Percentiles rank a stretch among this genome's conserved stretches.
phyloP scores from a whole-genome alignment of 2,113 vertebrate genomes.

The Paedocypris sp. region DNA sequence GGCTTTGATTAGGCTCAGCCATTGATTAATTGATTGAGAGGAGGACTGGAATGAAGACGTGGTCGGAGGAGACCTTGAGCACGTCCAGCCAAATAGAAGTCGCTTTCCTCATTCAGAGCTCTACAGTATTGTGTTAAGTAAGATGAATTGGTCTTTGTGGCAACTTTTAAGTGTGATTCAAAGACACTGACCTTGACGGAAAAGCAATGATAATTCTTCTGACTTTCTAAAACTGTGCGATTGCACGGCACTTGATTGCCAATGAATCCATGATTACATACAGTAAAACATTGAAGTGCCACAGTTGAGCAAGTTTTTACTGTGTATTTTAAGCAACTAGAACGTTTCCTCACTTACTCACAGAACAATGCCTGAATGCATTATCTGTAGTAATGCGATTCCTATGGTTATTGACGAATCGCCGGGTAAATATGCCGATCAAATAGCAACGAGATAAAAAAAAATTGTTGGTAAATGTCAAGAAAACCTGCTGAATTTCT shows the following conservation, averaged over 20 bases:
- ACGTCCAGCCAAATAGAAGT: conserved; percentile 40
- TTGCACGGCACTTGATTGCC: neutral
- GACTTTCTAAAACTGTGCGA: neutral
- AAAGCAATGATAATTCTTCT: neutral
- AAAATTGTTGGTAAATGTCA: conserved; percentile 29
- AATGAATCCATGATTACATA: too few species aligned
- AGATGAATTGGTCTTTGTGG: conserved; percentile 53
- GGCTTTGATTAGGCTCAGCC: conserved; percentile 47
- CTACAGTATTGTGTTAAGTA: conserved; percentile 48
- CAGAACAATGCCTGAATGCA: too few species aligned
- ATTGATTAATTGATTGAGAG: conserved; percentile 59
- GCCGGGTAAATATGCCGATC: neutral
- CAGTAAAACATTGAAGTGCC: too few species aligned
- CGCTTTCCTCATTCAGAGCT: conserved; percentile 39
- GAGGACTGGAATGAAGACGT: conserved; percentile 50
- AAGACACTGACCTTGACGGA: conserved; percentile 48
- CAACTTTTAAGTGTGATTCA: conserved; percentile 38
- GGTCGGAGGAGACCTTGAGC: conserved; percentile 41
- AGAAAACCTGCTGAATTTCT: conserved; percentile 8
- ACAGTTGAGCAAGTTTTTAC: too few species aligned
- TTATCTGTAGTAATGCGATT: conserved; percentile 19
- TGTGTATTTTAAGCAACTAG: too few species aligned
- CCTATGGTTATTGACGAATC: conserved; percentile 29
- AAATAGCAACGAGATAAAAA: conserved; percentile 26
- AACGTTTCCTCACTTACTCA: too few species aligned